These are phyloP conservation scores for Mesoligia furuncula DNA, from an alignment of 2,888 invertebrate genomes.

Conservation along the genomic window DNA sequence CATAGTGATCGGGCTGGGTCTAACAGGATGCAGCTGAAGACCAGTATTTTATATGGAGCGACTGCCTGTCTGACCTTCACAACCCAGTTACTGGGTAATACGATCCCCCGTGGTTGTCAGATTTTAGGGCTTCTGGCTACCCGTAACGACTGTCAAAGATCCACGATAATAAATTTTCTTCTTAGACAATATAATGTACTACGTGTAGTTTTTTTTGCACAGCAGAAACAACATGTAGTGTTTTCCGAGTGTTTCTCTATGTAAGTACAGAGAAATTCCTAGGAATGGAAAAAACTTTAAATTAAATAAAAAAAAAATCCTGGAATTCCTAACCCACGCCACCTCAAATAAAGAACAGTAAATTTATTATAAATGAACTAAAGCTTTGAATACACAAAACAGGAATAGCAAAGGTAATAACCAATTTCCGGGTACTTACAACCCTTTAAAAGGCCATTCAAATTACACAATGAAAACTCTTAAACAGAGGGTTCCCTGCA, in stretches of 20 bases:
- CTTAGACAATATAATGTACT: neutral
- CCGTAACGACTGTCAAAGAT: too few relatives aligned
- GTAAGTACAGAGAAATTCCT: neutral
- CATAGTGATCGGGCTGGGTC: too few relatives aligned
- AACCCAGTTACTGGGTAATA: too few relatives aligned
- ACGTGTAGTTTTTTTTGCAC: too few relatives aligned
- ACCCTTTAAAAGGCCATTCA: constrained; percentile 44
- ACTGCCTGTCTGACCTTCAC: too few relatives aligned
- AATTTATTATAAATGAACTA: neutral
- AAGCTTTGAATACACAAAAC: constrained; percentile 9
- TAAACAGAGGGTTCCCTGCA: constrained; percentile 37
- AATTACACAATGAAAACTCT: constrained; percentile 43
- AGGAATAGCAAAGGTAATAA: constrained; percentile 34
- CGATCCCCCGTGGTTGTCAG: too few relatives aligned
- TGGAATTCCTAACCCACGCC: too few relatives aligned
- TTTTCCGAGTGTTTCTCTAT: neutral
- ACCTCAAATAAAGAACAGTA: neutral
- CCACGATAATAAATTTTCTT: neutral
- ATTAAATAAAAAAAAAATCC: neutral
- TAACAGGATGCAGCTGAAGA: too few relatives aligned
- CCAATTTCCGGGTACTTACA: constrained; percentile 28
- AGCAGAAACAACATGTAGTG: neutral
- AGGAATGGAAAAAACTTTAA: neutral
- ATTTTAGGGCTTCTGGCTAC: too few relatives aligned
- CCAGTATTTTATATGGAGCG: too few relatives aligned